Conservation (phyloP, 1,140 invertebrate genomes). For the Nebria ingens region DNA sequence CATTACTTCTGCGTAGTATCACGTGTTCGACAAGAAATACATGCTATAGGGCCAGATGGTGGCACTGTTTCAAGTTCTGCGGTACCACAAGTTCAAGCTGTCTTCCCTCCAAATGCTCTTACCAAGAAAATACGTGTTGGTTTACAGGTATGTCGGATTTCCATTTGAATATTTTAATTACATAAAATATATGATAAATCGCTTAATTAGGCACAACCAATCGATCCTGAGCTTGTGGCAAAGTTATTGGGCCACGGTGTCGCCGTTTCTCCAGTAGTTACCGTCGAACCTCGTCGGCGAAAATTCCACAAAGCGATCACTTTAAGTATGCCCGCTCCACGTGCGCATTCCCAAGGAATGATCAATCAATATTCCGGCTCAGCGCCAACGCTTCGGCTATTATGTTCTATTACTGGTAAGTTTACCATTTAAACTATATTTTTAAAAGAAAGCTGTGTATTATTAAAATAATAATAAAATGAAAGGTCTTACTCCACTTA, state of each 20-base stretch:
- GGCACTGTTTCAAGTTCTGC: constrained; percentile 90
- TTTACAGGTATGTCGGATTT: constrained; percentile 60
- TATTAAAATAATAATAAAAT: no score
- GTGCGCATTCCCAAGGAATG: constrained; percentile 76
- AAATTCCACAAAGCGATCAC: constrained; percentile 97
- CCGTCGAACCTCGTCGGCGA: constrained; percentile 83
- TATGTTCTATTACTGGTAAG: constrained; percentile 90
- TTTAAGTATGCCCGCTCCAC: constrained; percentile 87
- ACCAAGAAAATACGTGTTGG: constrained; percentile 95
- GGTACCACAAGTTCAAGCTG: constrained; percentile 89
- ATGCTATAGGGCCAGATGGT: constrained; percentile 88
- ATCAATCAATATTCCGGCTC: constrained; percentile 78
- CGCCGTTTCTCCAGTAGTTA: constrained; percentile 91
- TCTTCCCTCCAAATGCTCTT: constrained; percentile 86
- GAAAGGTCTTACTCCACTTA: no score
- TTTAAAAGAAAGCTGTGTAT: no score
- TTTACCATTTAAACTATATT: no score
- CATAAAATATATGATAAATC: not conserved
- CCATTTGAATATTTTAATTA: constrained; percentile 11
- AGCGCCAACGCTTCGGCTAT: constrained; percentile 69
- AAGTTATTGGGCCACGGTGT: constrained; percentile 81
- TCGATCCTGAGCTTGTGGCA: constrained; percentile 68
- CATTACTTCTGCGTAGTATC: constrained; percentile 94
- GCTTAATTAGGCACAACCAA: constrained; percentile 74
- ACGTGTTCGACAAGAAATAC: constrained; percentile 84